These are phyloP conservation scores for Scaptomyza pallida DNA, from an alignment of 1,140 invertebrate genomes.

Conservation along the genomic window DNA sequence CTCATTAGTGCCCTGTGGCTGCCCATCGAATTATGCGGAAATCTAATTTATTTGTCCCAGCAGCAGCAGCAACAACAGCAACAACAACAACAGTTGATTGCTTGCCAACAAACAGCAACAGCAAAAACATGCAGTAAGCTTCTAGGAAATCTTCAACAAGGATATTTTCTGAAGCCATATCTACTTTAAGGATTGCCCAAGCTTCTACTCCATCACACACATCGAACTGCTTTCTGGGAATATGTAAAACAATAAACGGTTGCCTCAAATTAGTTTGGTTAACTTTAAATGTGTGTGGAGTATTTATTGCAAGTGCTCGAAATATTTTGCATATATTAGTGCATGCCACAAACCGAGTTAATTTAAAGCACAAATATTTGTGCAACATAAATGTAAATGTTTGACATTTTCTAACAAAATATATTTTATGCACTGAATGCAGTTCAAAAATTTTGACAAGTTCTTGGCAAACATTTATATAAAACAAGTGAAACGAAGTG, in stretches of 20 bases:
- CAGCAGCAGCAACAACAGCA: conserved; percentile 1
- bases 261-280: conserved; percentile 10
- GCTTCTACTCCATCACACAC: background rate
- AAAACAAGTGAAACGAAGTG: too few relatives aligned
- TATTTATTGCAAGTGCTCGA: background rate
- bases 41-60: conserved; percentile 63
- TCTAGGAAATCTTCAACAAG: conserved; percentile 31
- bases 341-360: background rate
- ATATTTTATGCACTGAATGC: too few relatives aligned
- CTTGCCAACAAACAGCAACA: conserved; percentile 6
- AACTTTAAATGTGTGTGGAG: background rate
- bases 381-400: too few relatives aligned
- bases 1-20: conserved; percentile 58
- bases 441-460: too few relatives aligned
- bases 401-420: too few relatives aligned
- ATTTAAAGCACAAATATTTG: background rate
- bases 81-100: conserved; percentile 36
- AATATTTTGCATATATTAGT: background rate
- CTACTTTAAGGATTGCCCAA: conserved; percentile 3
- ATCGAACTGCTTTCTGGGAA: conserved; percentile 10
- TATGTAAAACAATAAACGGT: conserved; percentile 14
- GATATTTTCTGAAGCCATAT: background rate
- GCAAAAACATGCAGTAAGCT: conserved; percentile 15
- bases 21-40: conserved; percentile 57
- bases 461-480: too few relatives aligned